A percentile compares a stretch with the other conserved stretches of the same genome.
These are phyloP conservation scores for Holacanthus passer DNA, from an alignment of 2,113 vertebrate genomes.

Conservation along the genomic window DNA sequence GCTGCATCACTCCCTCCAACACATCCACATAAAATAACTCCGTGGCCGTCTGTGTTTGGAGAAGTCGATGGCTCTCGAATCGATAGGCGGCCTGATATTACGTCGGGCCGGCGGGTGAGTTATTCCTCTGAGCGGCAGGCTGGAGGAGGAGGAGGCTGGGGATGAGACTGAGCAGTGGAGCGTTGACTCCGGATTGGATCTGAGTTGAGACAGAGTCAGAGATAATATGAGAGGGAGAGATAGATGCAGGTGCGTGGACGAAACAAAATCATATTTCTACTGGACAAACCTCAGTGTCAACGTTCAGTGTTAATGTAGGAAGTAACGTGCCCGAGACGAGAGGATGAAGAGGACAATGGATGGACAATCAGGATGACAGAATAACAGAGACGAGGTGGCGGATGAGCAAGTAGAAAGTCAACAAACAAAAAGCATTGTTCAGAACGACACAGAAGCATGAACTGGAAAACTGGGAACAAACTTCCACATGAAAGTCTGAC, in stretches of 20 bases:
- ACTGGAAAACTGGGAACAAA: no score
- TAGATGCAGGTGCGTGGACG: no score
- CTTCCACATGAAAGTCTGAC: no score
- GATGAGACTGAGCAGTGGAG: conserved; percentile 45
- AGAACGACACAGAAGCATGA: no score
- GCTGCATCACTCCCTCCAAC: background rate
- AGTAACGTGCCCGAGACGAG: no score
- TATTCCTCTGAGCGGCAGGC: conserved; percentile 47
- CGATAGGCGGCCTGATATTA: conserved; percentile 48
- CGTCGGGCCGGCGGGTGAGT: conserved; percentile 42
- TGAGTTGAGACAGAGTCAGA: conserved; percentile 11
- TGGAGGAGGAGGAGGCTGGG: conserved; percentile 29
- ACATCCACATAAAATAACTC: conserved; percentile 4
- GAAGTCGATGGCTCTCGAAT: conserved; percentile 42
- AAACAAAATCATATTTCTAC: background rate
- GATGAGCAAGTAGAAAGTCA: no score
- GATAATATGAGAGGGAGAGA: conserved; percentile 22
- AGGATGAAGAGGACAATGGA: no score
- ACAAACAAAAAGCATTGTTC: no score
- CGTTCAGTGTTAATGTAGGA: no score
- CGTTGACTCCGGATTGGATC: conserved; percentile 44
- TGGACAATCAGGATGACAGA: no score
- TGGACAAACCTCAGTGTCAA: background rate
- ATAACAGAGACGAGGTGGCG: no score
- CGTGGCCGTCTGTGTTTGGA: conserved; percentile 34